phyloP scores from a whole-genome alignment of 2,113 vertebrate genomes.

The Neofelis nebulosa region DNA sequence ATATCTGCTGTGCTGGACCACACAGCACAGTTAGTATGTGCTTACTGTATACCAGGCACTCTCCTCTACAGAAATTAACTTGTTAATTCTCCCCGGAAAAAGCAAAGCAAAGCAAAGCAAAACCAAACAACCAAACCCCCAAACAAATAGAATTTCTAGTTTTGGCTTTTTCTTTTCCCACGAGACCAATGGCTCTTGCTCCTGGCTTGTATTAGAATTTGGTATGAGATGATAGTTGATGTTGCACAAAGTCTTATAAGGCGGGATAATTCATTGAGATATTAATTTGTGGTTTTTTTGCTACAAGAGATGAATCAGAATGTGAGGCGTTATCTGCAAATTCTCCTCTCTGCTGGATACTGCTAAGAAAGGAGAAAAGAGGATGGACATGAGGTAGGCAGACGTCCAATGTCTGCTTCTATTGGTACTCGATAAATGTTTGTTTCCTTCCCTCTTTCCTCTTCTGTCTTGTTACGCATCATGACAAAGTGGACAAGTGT shows the following conservation, averaged over 20 bases:
- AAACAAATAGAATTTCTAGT: neutral
- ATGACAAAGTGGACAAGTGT: neutral
- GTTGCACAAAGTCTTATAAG: slow-evolving; percentile 41
- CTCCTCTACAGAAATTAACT: neutral
- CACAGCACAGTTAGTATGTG: too few species aligned
- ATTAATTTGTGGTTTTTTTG: slow-evolving; percentile 52
- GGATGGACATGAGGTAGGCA: neutral
- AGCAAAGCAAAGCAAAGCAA: neutral
- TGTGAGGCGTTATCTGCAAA: neutral
- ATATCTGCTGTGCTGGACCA: neutral
- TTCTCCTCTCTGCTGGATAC: neutral
- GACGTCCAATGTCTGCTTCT: fast-evolving
- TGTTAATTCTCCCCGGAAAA: neutral
- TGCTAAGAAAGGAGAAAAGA: neutral
- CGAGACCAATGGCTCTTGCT: neutral
- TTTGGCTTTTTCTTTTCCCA: neutral
- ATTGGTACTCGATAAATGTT: neutral
- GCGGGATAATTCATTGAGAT: slow-evolving; percentile 43
- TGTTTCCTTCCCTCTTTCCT: neutral
- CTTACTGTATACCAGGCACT: neutral
- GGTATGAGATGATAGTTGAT: slow-evolving; percentile 40
- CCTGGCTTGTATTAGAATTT: slow-evolving; percentile 19
- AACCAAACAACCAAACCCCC: neutral
- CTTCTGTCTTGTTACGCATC: neutral
- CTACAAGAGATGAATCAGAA: slow-evolving; percentile 27